These are phyloP conservation scores for Xiphias gladius DNA, from an alignment of 2,113 vertebrate genomes.

Conservation along the genomic window DNA sequence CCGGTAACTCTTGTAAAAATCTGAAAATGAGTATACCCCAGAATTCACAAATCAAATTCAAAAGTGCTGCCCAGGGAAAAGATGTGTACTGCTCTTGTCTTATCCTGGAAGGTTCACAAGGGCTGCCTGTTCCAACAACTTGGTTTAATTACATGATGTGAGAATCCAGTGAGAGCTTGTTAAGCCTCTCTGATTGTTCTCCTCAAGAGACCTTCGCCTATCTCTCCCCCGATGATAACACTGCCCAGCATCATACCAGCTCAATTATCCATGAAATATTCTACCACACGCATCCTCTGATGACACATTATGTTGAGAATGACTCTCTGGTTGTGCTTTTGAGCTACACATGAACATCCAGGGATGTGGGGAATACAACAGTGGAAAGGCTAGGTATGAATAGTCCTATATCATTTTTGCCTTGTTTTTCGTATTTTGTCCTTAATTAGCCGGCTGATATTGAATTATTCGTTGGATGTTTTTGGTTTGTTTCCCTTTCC, in stretches of 20 bases:
- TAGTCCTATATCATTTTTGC: not conserved
- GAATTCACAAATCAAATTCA: constrained; percentile 7
- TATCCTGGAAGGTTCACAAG: constrained; percentile 31
- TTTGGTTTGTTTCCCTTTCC: constrained; percentile 17
- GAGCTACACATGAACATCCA: not conserved
- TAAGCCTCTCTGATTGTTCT: constrained; percentile 77
- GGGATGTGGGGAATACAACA: not conserved
- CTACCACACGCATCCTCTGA: constrained; percentile 56
- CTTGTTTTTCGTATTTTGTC: not conserved
- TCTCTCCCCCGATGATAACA: constrained; percentile 56
- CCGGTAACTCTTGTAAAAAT: not conserved
- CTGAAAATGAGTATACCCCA: not conserved
- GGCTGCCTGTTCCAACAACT: constrained; percentile 52
- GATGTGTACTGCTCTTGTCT: not conserved
- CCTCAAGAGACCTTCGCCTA: constrained; percentile 60
- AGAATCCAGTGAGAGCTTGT: constrained; percentile 68
- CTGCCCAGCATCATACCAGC: constrained; percentile 64
- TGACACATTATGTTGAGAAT: constrained; percentile 36
- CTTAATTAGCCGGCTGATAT: constrained; percentile 57
- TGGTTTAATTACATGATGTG: constrained; percentile 67
- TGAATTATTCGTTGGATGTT: constrained; percentile 28
- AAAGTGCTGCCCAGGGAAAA: constrained; percentile 1
- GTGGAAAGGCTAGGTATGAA: not conserved
- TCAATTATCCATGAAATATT: constrained; percentile 77
- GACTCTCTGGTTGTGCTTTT: constrained; percentile 55